Conservation (phyloP, 1,140 invertebrate species). For the Planococcus citri region DNA sequence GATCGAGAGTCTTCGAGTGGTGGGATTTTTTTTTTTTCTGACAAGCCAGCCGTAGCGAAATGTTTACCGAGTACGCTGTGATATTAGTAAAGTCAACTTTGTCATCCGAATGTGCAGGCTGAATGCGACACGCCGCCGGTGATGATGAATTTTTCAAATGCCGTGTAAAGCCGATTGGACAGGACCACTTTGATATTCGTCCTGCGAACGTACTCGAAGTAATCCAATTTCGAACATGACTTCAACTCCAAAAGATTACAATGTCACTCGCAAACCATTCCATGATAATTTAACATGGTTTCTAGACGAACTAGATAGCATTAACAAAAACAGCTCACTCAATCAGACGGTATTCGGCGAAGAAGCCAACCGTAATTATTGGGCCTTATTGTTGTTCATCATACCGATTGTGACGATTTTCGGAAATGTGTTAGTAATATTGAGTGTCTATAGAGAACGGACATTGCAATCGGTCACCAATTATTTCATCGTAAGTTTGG, state of each 20-base stretch:
- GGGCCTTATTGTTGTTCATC: slow-evolving; percentile 71
- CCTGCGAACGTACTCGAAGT: background rate
- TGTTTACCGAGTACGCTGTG: no score
- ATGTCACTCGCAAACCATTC: background rate
- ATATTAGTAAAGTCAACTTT: no score
- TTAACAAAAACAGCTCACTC: slow-evolving; percentile 35
- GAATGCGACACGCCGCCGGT: no score
- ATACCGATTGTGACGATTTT: slow-evolving; percentile 90
- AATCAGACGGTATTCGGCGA: slow-evolving; percentile 32
- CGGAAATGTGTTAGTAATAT: slow-evolving; percentile 91
- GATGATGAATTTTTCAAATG: no score
- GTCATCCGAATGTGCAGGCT: no score
- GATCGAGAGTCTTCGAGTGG: no score
- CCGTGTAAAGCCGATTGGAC: no score
- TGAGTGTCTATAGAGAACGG: slow-evolving; percentile 80
- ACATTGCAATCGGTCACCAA: slow-evolving; percentile 90
- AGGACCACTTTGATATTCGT: background rate
- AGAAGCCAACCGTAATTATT: slow-evolving; percentile 49
- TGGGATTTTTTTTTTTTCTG: no score
- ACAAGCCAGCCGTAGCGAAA: no score
- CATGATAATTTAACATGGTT: background rate
- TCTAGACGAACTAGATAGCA: background rate
- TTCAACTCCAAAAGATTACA: background rate
- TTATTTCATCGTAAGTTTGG: slow-evolving; percentile 95
- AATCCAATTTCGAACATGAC: background rate